phyloP scores from a whole-genome alignment of 2,888 invertebrate genomes.

The Trissolcus japonicus region DNA sequence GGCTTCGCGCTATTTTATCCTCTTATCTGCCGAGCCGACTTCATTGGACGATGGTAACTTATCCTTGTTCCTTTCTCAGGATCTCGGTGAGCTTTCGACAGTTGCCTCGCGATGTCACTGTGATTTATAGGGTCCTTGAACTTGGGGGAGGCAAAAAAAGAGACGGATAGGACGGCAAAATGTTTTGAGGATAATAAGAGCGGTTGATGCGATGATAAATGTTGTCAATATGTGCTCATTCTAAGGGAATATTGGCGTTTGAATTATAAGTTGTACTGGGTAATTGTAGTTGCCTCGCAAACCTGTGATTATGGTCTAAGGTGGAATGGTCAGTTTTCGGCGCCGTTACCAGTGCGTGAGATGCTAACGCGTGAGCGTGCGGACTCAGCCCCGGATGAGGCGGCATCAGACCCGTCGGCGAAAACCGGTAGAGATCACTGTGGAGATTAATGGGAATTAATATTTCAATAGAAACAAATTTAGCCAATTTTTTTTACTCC shows the following conservation, averaged over 20 bases:
- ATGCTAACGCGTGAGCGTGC: constrained; percentile 85
- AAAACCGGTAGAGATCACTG: constrained; percentile 94
- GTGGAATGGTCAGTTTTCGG: constrained; percentile 84
- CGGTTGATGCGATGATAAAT: constrained; percentile 3
- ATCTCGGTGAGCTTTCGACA: neutral
- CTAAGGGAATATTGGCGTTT: constrained; percentile 19
- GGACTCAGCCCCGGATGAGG: constrained; percentile 84
- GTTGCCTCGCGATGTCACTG: constrained; percentile 27
- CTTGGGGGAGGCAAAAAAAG: too few species aligned
- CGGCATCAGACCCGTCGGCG: constrained; percentile 89
- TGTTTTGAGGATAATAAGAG: too few species aligned
- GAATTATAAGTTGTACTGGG: constrained; percentile 14
- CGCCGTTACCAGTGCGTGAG: constrained; percentile 88
- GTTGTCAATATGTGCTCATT: constrained; percentile 10
- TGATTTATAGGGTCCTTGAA: neutral
- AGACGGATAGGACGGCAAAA: too few species aligned
- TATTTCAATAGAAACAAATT: too few species aligned
- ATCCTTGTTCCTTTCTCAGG: constrained; percentile 11
- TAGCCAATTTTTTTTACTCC: too few species aligned
- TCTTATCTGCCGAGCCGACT: constrained; percentile 37
- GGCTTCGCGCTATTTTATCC: constrained; percentile 40
- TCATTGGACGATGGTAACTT: constrained; percentile 29
- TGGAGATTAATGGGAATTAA: constrained; percentile 51
- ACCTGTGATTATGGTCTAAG: constrained; percentile 85
- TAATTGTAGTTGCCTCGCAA: constrained; percentile 62